Evolutionary conservation across 2,797 vertebrate species (phyloP), one percentile per base, ranked within the genome.

Genomic region (Cirrhinus mrigala): DNA sequence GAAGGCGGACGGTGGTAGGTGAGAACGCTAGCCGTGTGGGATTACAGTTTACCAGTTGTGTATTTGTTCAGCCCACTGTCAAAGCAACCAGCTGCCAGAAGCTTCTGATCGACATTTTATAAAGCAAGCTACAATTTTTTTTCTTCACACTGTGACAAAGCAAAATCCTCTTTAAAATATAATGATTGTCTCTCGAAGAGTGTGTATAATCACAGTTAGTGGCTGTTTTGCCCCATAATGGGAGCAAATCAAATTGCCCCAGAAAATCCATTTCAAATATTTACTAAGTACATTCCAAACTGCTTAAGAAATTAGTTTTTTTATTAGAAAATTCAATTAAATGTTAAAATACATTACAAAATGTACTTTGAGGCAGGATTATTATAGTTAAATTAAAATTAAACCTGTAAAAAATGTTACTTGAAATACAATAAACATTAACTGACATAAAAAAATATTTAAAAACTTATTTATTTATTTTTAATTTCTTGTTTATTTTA

Each of bases 11-110:
- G 6, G 46, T 79, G 60, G 44, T 66, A 79, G 58, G 60, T 79
- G 24, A 78, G 75, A 78, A 60, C 2, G 22, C 37, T 78, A 44
- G 37, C 54, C 54, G 56, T n/a, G 75, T 78, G 75, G 75, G 75
- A 78, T 18, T 44, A 78, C 22, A 27, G 75, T 78, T 44, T 77
- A 58, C 52, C 52, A 33, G 54, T 77, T 77, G 22, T 77, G 75
- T 77, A 33, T 77, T 77, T 77, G 52, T 77, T 77, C 75, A 77
- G 75, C 75, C 52, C 33, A 58, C 33, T 77, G 54, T 77, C 33
- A 60, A 77, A 77, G 75, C 20, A 77, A 58, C 29, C 66, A 14
- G 54, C 75, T 60, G 50, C 18, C 29, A 56, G 50, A 37, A 54
- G 52, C 50, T 56, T 76, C 73, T 76, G 33, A 77, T n/a, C 22